Evolutionary conservation across 2,888 invertebrate species (phyloP).

Genomic region (Drosophila paranaensis): DNA sequence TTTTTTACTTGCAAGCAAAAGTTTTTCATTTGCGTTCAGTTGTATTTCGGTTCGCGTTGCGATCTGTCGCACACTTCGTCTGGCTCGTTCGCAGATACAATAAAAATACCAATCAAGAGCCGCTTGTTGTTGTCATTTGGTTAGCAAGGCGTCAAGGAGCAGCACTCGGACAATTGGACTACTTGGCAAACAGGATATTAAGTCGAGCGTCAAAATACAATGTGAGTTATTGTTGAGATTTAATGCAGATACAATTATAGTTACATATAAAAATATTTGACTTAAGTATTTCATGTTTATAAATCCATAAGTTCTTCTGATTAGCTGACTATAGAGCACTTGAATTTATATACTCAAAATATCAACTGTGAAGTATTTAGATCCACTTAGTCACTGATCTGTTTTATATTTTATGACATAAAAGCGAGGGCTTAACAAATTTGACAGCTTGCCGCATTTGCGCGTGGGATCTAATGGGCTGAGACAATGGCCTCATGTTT

Average conservation of each 20-base stretch:
- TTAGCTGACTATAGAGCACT: not conserved
- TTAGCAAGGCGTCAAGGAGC: constrained; percentile 25
- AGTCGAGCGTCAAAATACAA: constrained; percentile 25
- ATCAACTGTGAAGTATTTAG: not conserved
- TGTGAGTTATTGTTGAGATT: constrained; percentile 30
- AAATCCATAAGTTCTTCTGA: not conserved
- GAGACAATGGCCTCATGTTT: not conserved
- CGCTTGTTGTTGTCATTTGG: constrained; percentile 19
- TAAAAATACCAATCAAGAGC: constrained; percentile 32
- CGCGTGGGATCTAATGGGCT: constrained; percentile 44
- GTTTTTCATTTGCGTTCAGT: constrained; percentile 84
- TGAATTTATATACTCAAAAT: not conserved
- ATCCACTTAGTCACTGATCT: not conserved
- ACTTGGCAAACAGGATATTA: constrained; percentile 9
- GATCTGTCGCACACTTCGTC: constrained; percentile 80
- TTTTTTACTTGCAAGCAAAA: constrained; percentile 82
- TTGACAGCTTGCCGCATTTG: constrained; percentile 9
- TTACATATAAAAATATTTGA: not conserved
- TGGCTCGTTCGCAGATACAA: constrained; percentile 34
- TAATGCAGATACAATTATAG: no score
- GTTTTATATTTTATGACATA: constrained; percentile 4
- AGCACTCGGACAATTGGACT: constrained; percentile 21
- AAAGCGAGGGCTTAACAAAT: constrained; percentile 10
- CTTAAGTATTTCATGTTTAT: no score
- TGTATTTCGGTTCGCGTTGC: constrained; percentile 83